These are phyloP conservation scores for Spinus olivaceus DNA, from an alignment of 2,797 vertebrate genomes.

Conservation along the genomic window DNA sequence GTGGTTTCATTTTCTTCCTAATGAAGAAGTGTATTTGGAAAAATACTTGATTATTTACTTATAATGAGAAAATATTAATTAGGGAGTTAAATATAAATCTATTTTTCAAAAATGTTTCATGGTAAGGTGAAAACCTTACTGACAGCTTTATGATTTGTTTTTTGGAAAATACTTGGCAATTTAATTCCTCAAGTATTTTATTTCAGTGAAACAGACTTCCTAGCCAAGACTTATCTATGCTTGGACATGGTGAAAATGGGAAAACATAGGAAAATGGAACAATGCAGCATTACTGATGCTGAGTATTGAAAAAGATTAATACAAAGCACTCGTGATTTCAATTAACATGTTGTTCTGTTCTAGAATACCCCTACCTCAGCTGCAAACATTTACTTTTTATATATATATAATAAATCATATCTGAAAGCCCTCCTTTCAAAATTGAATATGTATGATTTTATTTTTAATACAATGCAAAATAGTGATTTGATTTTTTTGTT, in stretches of 20 bases:
- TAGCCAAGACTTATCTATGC: background rate
- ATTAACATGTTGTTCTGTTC: constrained; percentile 6
- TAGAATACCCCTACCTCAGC: background rate
- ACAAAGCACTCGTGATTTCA: background rate
- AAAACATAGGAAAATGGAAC: constrained; percentile 20
- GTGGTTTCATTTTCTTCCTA: background rate
- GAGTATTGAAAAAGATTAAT: constrained; percentile 52
- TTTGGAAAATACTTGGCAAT: background rate
- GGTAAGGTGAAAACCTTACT: background rate
- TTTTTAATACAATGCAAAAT: background rate
- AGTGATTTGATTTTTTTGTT: background rate
- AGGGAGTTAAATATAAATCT: background rate
- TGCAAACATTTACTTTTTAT: background rate
- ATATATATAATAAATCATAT: background rate
- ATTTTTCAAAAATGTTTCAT: background rate
- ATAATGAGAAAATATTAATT: background rate
- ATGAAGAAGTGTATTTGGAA: background rate
- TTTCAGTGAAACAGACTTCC: background rate
- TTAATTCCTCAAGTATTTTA: background rate
- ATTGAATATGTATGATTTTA: background rate
- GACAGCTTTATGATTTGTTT: background rate
- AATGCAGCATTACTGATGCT: background rate
- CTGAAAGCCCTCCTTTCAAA: background rate
- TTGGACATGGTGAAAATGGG: background rate
- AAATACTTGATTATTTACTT: background rate